phyloP scores from a whole-genome alignment of 2,888 invertebrate species.

The Phorcus lineatus region DNA sequence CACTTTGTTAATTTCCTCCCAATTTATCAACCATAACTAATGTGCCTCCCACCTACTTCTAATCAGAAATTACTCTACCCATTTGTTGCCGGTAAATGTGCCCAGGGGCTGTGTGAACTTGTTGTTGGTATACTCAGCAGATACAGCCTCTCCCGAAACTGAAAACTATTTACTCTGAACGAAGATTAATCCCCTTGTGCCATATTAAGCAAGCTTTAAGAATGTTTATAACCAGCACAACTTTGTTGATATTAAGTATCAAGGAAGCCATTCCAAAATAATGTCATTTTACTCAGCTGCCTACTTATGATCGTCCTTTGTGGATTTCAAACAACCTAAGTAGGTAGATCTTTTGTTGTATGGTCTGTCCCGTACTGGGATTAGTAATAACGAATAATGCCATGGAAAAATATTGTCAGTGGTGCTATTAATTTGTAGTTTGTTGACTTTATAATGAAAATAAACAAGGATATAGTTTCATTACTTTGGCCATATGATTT shows the following conservation, averaged over 20 bases:
- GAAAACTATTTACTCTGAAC: not conserved
- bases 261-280: not conserved
- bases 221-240: not conserved
- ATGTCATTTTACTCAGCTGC: conserved; percentile 1
- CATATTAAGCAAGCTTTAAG: not conserved
- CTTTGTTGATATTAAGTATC: conserved; percentile 14
- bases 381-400: not conserved
- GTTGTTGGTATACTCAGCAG: not conserved
- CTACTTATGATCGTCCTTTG: not conserved
- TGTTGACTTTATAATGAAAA: not conserved
- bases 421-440: conserved; percentile 10
- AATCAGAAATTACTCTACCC: not conserved
- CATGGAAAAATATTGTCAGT: conserved; percentile 3
- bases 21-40: conserved; percentile 10
- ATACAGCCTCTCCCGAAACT: not conserved
- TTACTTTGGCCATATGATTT: too few relatives aligned
- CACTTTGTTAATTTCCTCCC: not conserved
- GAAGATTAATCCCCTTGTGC: conserved; percentile 7
- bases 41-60: not conserved
- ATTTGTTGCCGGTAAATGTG: not conserved
- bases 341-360: not conserved
- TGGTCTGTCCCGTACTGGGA: not conserved
- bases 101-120: not conserved
- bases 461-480: too few relatives aligned
- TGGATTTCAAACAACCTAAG: not conserved